Evolutionary conservation across 2,113 vertebrate genomes (phyloP).

Genomic region (Nerophis ophidion): DNA sequence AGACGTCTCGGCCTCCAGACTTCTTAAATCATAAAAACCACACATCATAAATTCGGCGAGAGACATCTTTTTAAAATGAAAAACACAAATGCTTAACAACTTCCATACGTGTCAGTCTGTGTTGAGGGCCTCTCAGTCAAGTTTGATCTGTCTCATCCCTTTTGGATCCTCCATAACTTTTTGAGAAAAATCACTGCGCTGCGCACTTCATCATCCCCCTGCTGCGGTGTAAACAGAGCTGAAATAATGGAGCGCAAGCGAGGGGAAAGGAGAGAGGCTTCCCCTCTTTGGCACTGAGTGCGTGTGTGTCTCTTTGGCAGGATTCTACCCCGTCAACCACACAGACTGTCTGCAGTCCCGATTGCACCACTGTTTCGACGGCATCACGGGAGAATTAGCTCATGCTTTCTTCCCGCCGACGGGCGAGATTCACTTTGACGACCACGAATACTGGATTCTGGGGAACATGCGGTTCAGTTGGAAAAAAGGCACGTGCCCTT

Average conservation of each 20-base stretch:
- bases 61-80: conserved; percentile 39
- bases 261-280: conserved; percentile 8
- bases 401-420: conserved; percentile 93
- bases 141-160: conserved; percentile 19
- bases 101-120: conserved; percentile 30
- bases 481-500: conserved; percentile 80
- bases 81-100: conserved; percentile 26
- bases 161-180: conserved; percentile 25
- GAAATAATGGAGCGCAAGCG: conserved; percentile 23
- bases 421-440: conserved; percentile 94
- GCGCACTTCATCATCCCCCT: conserved; percentile 30
- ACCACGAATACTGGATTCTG: conserved; percentile 92
- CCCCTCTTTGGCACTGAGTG: conserved; percentile 36
- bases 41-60: conserved; percentile 22
- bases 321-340: conserved; percentile 93
- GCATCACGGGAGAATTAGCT: conserved; percentile 90
- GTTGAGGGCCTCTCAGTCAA: conserved; percentile 21
- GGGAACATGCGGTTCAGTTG: conserved; percentile 95
- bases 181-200: conserved; percentile 22
- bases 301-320: conserved; percentile 61
- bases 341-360: conserved; percentile 87
- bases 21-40: conserved; percentile 34
- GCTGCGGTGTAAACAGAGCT: conserved; percentile 27
- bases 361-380: conserved; percentile 94
- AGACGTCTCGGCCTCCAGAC: conserved; percentile 21